These are phyloP conservation scores for Criorhina ranunculi DNA, from an alignment of 2,888 invertebrate genomes.

Conservation along the genomic window DNA sequence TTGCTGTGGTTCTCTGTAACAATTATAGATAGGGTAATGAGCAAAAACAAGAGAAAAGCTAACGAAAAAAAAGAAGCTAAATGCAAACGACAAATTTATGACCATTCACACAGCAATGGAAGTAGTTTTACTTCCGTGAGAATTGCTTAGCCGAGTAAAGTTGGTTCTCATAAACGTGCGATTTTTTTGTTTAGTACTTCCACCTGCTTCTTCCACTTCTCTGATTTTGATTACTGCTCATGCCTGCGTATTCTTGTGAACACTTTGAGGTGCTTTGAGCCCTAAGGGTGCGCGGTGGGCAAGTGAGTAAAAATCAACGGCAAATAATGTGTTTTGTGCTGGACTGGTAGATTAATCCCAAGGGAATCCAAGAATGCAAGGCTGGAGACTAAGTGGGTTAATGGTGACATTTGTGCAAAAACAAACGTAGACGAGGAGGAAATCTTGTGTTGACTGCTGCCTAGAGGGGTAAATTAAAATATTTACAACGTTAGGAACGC, in stretches of 20 bases:
- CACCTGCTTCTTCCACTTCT: conserved; percentile 11
- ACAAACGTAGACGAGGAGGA: background rate
- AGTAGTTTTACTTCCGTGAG: conserved; percentile 73
- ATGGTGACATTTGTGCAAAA: conserved; percentile 21
- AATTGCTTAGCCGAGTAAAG: conserved; percentile 40
- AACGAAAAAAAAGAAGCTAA: conserved; percentile 4
- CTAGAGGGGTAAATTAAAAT: background rate
- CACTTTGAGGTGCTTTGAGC: background rate
- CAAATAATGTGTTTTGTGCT: conserved; percentile 19
- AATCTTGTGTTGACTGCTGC: background rate
- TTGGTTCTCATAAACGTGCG: conserved; percentile 65
- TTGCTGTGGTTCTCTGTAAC: conserved; percentile 36
- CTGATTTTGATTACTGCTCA: conserved; percentile 32
- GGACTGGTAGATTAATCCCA: conserved; percentile 13
- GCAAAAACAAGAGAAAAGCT: conserved; percentile 33
- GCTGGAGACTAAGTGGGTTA: conserved; percentile 34
- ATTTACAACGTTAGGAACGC: background rate
- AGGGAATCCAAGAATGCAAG: background rate
- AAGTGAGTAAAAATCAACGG: background rate
- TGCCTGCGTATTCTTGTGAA: conserved; percentile 14
- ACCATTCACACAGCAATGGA: conserved; percentile 60
- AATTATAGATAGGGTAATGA: conserved; percentile 62
- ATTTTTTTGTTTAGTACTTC: conserved; percentile 21
- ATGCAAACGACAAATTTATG: conserved; percentile 62
- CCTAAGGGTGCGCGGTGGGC: background rate